Conservation (phyloP, 2,113 vertebrate species). For the Pomatorhinus ruficollis region DNA sequence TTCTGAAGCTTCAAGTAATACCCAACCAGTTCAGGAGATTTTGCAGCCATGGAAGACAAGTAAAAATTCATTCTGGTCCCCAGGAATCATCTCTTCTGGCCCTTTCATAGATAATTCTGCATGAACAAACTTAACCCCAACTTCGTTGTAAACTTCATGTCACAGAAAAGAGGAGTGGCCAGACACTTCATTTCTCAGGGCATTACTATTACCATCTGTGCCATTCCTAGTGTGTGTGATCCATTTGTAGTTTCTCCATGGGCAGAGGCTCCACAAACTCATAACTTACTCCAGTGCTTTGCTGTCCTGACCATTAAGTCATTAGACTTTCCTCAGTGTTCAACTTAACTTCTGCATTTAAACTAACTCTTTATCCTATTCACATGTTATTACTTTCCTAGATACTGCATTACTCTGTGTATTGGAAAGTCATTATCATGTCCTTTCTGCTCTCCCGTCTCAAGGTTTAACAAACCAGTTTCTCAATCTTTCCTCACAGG, state of each 20-base stretch:
- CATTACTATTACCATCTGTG: background rate
- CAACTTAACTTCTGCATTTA: background rate
- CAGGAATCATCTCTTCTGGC: background rate
- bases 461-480: background rate
- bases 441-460: background rate
- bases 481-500: background rate
- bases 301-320: background rate
- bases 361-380: background rate
- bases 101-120: background rate
- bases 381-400: background rate
- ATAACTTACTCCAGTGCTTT: background rate
- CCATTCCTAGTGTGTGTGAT: fast-evolving
- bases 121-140: background rate
- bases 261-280: background rate
- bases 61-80: background rate
- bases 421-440: background rate
- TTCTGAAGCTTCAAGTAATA: background rate
- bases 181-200: background rate
- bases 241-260: background rate
- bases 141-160: background rate
- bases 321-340: background rate
- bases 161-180: background rate
- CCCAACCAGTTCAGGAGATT: background rate
- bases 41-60: background rate
- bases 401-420: background rate